Conservation (phyloP, 2,797 vertebrate genomes). For the Distichodus sexfasciatus region DNA sequence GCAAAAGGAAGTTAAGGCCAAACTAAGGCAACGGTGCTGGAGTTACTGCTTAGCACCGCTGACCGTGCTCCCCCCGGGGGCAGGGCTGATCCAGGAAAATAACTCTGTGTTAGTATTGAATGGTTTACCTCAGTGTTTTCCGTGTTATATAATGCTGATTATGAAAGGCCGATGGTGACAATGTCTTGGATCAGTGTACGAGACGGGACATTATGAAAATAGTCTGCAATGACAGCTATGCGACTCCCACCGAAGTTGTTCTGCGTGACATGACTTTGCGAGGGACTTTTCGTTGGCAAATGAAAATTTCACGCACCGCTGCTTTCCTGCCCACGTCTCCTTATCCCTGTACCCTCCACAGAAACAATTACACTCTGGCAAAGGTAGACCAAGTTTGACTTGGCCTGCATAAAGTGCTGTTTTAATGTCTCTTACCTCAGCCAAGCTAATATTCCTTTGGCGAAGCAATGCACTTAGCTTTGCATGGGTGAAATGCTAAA, state of each 20-base stretch:
- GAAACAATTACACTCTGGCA: neutral
- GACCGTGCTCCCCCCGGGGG: slow-evolving; percentile 1
- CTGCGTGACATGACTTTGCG: slow-evolving; percentile 18
- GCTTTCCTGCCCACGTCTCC: neutral
- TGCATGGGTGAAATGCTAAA: slow-evolving; percentile 5
- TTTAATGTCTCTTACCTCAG: slow-evolving; percentile 12
- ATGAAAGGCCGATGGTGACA: slow-evolving; percentile 4
- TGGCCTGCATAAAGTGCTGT: neutral
- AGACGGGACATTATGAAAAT: slow-evolving; percentile 35
- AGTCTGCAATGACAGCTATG: slow-evolving; percentile 33
- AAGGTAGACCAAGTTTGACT: slow-evolving; percentile 4
- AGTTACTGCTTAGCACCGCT: slow-evolving; percentile 22
- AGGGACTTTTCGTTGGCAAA: slow-evolving; percentile 19
- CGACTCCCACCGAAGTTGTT: slow-evolving; percentile 15
- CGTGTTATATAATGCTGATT: slow-evolving; percentile 30
- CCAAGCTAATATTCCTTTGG: slow-evolving; percentile 19
- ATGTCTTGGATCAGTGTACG: neutral
- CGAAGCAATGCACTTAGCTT: slow-evolving; percentile 14
- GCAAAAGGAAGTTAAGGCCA: neutral
- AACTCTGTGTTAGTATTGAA: neutral
- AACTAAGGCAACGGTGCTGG: neutral
- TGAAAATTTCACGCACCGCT: slow-evolving; percentile 23
- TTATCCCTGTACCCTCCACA: neutral
- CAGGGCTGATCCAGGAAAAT: slow-evolving; percentile 6
- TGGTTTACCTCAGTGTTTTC: neutral